Base-by-base conservation (phyloP, 1,140 invertebrate species). In the Lycorma delicatula region DNA sequence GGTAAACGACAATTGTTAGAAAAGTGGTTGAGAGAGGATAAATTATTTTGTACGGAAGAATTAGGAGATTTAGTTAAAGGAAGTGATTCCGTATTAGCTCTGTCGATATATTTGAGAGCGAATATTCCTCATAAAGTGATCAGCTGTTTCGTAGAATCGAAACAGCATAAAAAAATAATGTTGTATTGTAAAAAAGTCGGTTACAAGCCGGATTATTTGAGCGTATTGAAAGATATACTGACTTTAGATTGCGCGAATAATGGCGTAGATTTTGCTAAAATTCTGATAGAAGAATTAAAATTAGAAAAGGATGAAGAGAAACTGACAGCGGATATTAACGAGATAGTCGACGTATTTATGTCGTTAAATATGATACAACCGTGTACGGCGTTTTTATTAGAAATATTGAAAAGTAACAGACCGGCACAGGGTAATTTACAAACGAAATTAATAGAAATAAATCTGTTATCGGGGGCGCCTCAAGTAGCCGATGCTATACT, bases 21-120 rank as follows among this genome's bases (percentile, higher is more conserved):
- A 70, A 99, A 99, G 71, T 99, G 97, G 97, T 75, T 99, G 5
- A 97, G 98, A 73, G 97, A 99, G 73, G 95, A 98, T 68, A 99
- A 99, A 75, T 76, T 99, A 46, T 95, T 98, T 69, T 98, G 95
- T 71, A 96, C 93, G 57, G 97, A 99, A 76, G 97, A 99, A 75
- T 74, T 98, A 26, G 95, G 95, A 7, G 95, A 98, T 74, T 74
- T 98, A 28, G 93, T 98, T 2, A 98, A 97, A 72, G 88, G 91
- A 65, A 73, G 77, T 53, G 95, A 98, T 75, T 84, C 92, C 0
- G 97, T 93, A 0, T 76, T 99, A n/a, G 96, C 97, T 1, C 75
- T 99, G 5, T 97, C 94, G 13, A 93, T 99, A 12, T 99, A 99
- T 70, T 75, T 99, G 23, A 78, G 97, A 38, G 96, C 96, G 11